These are phyloP conservation scores for Cuculus canorus DNA, from an alignment of 2,797 vertebrate species.

Conservation along the genomic window DNA sequence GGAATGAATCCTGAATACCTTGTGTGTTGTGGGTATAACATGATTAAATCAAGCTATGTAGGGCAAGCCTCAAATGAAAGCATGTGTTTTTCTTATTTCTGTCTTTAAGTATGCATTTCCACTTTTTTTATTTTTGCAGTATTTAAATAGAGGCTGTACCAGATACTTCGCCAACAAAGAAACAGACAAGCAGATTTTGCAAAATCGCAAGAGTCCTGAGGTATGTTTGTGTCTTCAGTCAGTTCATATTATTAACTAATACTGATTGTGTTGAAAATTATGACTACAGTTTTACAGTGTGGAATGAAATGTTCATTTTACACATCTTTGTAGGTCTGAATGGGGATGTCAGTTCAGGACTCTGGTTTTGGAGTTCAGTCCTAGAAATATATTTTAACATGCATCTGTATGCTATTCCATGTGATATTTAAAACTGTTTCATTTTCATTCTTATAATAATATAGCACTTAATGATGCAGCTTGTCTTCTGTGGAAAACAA, in stretches of 20 bases:
- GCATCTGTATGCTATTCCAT: no score
- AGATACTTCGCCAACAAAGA: constrained; percentile 94
- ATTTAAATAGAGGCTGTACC: constrained; percentile 96
- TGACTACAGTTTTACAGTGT: neutral
- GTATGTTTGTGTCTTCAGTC: constrained; percentile 73
- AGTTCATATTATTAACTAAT: neutral
- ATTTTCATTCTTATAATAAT: neutral
- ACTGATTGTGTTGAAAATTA: neutral
- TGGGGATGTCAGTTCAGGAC: neutral
- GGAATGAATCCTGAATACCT: neutral
- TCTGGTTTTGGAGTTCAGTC: neutral
- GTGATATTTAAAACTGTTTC: neutral
- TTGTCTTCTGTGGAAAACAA: neutral
- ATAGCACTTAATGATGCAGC: neutral
- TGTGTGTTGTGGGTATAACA: neutral
- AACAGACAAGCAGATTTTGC: constrained; percentile 94
- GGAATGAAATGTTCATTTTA: constrained; percentile 59
- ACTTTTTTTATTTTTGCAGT: constrained; percentile 79
- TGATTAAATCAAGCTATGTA: neutral
- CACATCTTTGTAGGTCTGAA: constrained; percentile 6
- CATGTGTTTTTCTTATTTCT: neutral
- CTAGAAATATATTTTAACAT: neutral
- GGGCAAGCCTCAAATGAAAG: neutral
- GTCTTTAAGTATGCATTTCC: neutral
- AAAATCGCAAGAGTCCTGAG: constrained; percentile 96